These are phyloP conservation scores for Odontesthes bonariensis DNA, from an alignment of 2,113 vertebrate genomes.

Conservation along the genomic window DNA sequence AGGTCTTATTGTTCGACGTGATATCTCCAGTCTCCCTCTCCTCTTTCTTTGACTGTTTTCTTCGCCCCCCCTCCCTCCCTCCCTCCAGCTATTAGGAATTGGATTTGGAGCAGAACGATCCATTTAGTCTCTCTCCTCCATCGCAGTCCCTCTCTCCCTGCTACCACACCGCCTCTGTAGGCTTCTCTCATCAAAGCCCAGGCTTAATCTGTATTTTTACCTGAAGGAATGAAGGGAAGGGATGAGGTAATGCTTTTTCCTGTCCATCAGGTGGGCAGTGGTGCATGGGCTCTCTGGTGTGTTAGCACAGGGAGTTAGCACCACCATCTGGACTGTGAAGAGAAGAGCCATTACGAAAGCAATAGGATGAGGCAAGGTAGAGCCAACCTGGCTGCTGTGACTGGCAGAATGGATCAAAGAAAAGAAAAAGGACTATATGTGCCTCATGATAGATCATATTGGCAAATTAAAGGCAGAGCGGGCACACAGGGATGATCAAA, in stretches of 20 bases:
- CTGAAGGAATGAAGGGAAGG: conserved; percentile 77
- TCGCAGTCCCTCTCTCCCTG: conserved; percentile 63
- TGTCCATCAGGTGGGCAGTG: conserved; percentile 79
- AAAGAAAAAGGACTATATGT: neutral
- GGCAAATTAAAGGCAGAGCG: neutral
- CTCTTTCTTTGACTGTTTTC: conserved; percentile 72
- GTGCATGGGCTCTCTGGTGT: conserved; percentile 55
- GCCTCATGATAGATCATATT: neutral
- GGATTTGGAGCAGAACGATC: conserved; percentile 85
- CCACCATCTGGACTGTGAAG: conserved; percentile 66
- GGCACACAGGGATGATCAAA: neutral
- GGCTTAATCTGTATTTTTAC: conserved; percentile 84
- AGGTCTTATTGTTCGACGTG: conserved; percentile 81
- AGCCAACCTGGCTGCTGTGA: neutral
- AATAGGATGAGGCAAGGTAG: neutral
- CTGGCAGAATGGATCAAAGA: conserved; percentile 4
- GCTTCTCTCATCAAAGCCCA: conserved; percentile 76
- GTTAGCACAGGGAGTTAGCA: conserved; percentile 51
- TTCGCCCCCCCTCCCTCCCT: conserved; percentile 60
- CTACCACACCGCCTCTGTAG: conserved; percentile 76
- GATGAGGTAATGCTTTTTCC: conserved; percentile 81
- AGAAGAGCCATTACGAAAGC: conserved; percentile 6
- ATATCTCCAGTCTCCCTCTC: conserved; percentile 73
- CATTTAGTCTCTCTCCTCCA: conserved; percentile 78
- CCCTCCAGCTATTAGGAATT: conserved; percentile 83